phyloP scores from a whole-genome alignment of 2,888 invertebrate species.

The Athalia circularis region DNA sequence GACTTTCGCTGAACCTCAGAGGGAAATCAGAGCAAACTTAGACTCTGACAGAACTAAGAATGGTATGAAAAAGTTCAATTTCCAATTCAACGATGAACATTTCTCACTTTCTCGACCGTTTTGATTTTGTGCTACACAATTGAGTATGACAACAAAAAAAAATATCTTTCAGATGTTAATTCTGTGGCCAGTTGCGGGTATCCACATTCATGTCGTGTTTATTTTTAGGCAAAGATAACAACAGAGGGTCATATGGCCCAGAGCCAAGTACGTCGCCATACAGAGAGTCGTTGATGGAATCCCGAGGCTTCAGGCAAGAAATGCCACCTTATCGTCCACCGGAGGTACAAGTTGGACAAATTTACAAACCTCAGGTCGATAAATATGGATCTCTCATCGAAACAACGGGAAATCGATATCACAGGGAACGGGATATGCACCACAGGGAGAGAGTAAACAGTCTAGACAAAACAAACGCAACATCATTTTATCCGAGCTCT shows the following conservation, averaged over 20 bases:
- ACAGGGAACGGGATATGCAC: slow-evolving; percentile 64
- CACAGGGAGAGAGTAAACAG: slow-evolving; percentile 71
- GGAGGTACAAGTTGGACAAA: slow-evolving; percentile 60
- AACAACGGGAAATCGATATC: slow-evolving; percentile 62
- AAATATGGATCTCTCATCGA: slow-evolving; percentile 70
- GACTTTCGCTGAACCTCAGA: slow-evolving; percentile 67
- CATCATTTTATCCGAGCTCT: slow-evolving; percentile 66
- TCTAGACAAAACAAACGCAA: slow-evolving; percentile 68
- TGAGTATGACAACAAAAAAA: no score
- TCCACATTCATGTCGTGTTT: slow-evolving; percentile 14
- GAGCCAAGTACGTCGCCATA: slow-evolving; percentile 71
- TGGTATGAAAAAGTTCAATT: slow-evolving; percentile 55
- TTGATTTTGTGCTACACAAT: no score
- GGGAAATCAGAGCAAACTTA: slow-evolving; percentile 63
- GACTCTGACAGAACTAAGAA: slow-evolving; percentile 67
- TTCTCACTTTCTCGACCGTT: neutral
- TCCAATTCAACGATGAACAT: neutral
- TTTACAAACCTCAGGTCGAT: slow-evolving; percentile 66
- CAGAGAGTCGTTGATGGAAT: slow-evolving; percentile 67
- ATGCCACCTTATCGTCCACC: slow-evolving; percentile 68
- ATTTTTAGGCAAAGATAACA: slow-evolving; percentile 65
- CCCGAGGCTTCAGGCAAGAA: slow-evolving; percentile 65
- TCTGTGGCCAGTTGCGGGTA: neutral
- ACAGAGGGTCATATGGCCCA: slow-evolving; percentile 66
- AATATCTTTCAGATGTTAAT: no score